A percentile compares a stretch with the other conserved stretches of the same genome.
These are phyloP conservation scores for Misgurnus anguillicaudatus DNA, from an alignment of 2,113 vertebrate species.

Conservation along the genomic window DNA sequence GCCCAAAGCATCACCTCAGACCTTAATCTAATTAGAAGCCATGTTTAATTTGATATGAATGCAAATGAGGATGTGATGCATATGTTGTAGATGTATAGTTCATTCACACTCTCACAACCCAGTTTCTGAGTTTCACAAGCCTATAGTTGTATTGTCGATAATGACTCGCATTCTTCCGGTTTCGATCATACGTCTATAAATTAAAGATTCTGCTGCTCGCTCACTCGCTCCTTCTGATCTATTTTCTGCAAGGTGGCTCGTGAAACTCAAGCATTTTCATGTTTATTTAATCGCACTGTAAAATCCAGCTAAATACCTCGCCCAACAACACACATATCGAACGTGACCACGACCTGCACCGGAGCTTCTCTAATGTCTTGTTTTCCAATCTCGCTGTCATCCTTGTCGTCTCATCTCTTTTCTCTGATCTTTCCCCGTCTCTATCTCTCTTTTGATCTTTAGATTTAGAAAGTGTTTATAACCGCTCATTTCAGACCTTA, in stretches of 20 bases:
- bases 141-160: too few relatives aligned
- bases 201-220: too few relatives aligned
- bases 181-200: too few relatives aligned
- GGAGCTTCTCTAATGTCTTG: constrained; percentile 13
- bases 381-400: constrained; percentile 10
- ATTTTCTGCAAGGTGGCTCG: background rate
- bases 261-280: background rate
- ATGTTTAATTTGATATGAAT: too few relatives aligned
- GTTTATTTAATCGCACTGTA: background rate
- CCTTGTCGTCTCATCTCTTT: constrained; percentile 13
- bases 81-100: too few relatives aligned
- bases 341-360: background rate
- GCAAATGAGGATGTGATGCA: too few relatives aligned
- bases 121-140: too few relatives aligned
- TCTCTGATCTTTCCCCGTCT: constrained; percentile 15
- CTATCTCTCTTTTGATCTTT: constrained; percentile 14
- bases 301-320: background rate
- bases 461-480: constrained; percentile 14
- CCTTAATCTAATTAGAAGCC: too few relatives aligned
- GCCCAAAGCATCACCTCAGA: too few relatives aligned
- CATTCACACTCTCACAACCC: too few relatives aligned
- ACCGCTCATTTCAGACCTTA: background rate
- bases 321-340: background rate
- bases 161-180: too few relatives aligned
- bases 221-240: background rate